Percentiles rank a stretch among this genome's conserved stretches.
These are phyloP conservation scores for Drosophila novamexicana DNA, from an alignment of 1,140 invertebrate genomes.

Conservation along the genomic window DNA sequence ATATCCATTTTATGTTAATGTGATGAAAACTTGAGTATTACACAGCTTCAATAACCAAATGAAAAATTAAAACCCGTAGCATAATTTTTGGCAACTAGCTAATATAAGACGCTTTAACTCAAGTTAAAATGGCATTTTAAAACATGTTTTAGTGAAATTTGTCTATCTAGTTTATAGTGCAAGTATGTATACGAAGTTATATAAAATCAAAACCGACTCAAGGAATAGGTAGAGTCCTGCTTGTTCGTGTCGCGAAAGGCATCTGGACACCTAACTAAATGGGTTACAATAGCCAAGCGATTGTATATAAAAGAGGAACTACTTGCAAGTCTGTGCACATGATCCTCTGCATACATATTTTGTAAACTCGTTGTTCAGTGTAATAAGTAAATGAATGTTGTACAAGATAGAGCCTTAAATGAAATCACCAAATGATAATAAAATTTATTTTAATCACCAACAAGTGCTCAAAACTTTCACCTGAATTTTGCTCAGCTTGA, in stretches of 20 bases:
- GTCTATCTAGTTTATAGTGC: slow-evolving; percentile 32
- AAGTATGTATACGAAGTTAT: slow-evolving; percentile 14
- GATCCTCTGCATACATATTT: not conserved
- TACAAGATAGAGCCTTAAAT: slow-evolving; percentile 62
- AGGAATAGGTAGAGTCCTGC: not conserved
- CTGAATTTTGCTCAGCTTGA: slow-evolving; percentile 25
- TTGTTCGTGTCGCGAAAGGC: not conserved
- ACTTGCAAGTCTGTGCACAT: not conserved
- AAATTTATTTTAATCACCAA: slow-evolving; percentile 50
- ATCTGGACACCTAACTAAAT: not conserved
- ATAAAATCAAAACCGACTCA: not conserved
- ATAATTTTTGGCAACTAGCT: slow-evolving; percentile 72
- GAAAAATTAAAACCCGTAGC: slow-evolving; percentile 46
- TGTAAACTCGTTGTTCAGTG: slow-evolving; percentile 21
- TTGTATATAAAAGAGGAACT: slow-evolving; percentile 1
- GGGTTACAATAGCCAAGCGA: not conserved
- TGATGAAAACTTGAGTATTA: slow-evolving; percentile 66
- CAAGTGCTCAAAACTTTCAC: slow-evolving; percentile 1
- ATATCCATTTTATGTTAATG: slow-evolving; percentile 35
- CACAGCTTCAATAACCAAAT: slow-evolving; percentile 62
- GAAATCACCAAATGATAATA: slow-evolving; percentile 60
- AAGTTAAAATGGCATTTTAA: slow-evolving; percentile 35
- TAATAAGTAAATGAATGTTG: slow-evolving; percentile 23
- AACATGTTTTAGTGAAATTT: slow-evolving; percentile 36
- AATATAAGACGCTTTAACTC: slow-evolving; percentile 59